Base-by-base conservation (phyloP, 30 jellyfish, hydroid and myxozoan species). In the Aurelia coerulea region DNA sequence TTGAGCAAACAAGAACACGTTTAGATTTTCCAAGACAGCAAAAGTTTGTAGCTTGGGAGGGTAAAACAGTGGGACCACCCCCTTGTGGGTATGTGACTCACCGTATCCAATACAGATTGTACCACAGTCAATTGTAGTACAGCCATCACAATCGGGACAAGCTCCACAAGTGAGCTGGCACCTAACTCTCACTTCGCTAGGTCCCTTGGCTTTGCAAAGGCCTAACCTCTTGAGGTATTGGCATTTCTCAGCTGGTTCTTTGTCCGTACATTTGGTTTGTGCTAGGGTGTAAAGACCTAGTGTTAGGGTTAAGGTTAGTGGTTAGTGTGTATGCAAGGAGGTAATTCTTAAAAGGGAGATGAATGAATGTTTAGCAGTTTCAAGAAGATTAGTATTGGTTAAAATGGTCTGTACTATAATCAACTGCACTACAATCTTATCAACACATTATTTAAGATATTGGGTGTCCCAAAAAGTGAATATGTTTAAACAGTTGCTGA, bases 91-190 rank as follows among this genome's bases (percentile, higher is more conserved):
- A 65, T 14, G 65, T 16, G 18, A 83, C 92, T 71, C 84, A 83
- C 92, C 86, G 35, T 75, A 83, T 60, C 92, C 92, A 34, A 83
- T 59, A 46, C 94, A 85, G 68, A 74, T 68, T 12, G 94, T 62
- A 74, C 88, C 94, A 85, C 88, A 83, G 60, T 71, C 80, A 32
- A 74, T 62, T 54, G 76, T 73, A 63, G 74, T 79, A 75, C 85
- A 88, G 78, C 84, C 79, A 72, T 88, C 63, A 49, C 98, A 86
- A 52, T 72, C 91, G 15, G 90, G 76, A 72, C 98, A 92, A 18
- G 80, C 87, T 50, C 91, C 98, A 53, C 98, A 93, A 9, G 98
- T 88, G 65, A 89, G 95, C 63, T 93, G 97, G 76, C 98, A 93
- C 73, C 97, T 65, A 60, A 84, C 82, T 71, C 89, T 79, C 59